These are phyloP conservation scores for Malurus splendens DNA, from an alignment of 2,797 vertebrate species.

Conservation along the genomic window DNA sequence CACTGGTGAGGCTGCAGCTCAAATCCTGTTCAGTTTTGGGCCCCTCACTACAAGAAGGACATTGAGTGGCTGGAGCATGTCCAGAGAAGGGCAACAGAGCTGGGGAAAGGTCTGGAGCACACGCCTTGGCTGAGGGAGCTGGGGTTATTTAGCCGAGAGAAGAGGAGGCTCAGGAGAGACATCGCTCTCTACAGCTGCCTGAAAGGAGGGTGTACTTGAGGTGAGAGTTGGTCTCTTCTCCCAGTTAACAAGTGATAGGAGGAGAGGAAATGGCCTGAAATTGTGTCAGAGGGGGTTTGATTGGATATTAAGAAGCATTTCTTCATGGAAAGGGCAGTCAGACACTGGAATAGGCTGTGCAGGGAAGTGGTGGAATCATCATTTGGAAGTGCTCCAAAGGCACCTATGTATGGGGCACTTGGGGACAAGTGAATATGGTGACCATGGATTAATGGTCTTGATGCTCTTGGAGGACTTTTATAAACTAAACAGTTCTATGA, in stretches of 20 bases:
- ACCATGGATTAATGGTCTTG: not conserved
- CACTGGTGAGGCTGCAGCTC: accelerated
- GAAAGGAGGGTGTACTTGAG: not conserved
- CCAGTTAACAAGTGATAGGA: not conserved
- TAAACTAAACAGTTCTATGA: not conserved
- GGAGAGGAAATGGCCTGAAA: not conserved
- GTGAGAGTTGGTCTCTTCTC: not conserved
- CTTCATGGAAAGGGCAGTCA: not conserved
- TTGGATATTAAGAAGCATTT: not conserved
- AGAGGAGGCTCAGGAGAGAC: not conserved
- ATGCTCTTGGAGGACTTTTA: not conserved
- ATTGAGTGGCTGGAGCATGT: accelerated
- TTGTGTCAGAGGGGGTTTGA: not conserved
- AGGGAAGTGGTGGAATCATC: not conserved
- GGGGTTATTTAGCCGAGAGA: not conserved
- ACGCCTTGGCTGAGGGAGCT: not conserved
- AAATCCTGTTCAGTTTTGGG: accelerated
- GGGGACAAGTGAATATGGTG: not conserved
- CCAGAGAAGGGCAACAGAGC: not conserved
- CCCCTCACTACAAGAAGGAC: not conserved
- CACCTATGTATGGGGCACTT: not conserved
- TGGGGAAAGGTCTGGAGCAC: not conserved
- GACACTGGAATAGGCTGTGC: not conserved
- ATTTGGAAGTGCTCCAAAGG: not conserved
- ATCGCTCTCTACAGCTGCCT: not conserved